Percentiles rank a stretch among this genome's conserved stretches.
phyloP scores from a whole-genome alignment of 2,888 invertebrate species.

The Atethmia centrago region DNA sequence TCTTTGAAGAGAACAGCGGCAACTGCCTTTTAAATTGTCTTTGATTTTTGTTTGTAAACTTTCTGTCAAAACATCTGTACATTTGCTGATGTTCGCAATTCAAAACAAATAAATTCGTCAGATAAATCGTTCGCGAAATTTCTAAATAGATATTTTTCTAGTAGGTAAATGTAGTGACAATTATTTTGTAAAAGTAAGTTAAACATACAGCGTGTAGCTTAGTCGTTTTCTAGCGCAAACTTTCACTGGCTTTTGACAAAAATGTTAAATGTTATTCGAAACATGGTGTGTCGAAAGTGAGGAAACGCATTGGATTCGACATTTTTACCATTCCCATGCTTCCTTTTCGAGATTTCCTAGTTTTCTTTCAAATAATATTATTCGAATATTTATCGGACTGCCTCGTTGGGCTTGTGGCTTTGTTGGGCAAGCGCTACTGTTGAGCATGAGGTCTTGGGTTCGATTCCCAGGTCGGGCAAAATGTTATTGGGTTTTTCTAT shows the following conservation, averaged over 20 bases:
- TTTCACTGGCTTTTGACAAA: constrained; percentile 56
- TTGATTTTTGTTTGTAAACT: neutral
- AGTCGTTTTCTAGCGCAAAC: constrained; percentile 40
- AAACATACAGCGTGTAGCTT: constrained; percentile 22
- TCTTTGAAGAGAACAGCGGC: no score
- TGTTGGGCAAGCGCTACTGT: no score
- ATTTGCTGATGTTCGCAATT: neutral
- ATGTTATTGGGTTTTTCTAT: no score
- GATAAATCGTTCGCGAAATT: neutral
- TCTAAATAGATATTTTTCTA: neutral
- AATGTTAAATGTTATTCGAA: constrained; percentile 40
- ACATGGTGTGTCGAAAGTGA: constrained; percentile 49
- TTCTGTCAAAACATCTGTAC: neutral
- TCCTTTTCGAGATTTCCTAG: neutral
- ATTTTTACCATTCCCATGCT: neutral
- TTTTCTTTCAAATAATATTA: neutral
- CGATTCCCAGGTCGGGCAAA: no score
- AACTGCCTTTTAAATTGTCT: neutral
- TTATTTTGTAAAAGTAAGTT: constrained; percentile 37
- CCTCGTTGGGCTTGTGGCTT: no score
- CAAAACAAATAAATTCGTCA: neutral
- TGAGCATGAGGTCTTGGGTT: no score
- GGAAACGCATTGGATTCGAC: neutral
- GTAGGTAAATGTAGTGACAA: constrained; percentile 16
- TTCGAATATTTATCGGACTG: neutral